These are phyloP conservation scores for Mormoops blainvillei DNA, from an alignment of 2,113 vertebrate species.

Conservation along the genomic window DNA sequence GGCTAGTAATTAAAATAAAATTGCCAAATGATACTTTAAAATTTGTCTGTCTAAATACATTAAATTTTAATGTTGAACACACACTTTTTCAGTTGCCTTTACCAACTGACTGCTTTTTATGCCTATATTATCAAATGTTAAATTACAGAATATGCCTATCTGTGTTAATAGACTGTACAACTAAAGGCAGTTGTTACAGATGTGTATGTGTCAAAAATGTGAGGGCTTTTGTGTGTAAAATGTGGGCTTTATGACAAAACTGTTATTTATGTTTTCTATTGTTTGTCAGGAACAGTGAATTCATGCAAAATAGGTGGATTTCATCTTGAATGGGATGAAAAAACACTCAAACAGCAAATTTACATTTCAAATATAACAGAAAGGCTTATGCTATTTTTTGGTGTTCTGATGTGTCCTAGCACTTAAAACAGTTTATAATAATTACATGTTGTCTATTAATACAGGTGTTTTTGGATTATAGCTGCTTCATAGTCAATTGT, in stretches of 20 bases:
- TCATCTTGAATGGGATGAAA: conserved; percentile 43
- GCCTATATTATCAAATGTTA: background rate
- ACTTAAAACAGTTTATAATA: conserved; percentile 61
- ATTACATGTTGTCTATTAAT: conserved; percentile 46
- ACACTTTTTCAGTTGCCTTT: conserved; percentile 38
- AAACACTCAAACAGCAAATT: conserved; percentile 48
- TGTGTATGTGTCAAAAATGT: background rate
- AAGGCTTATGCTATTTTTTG: conserved; percentile 34
- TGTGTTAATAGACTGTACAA: background rate
- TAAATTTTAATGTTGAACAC: background rate
- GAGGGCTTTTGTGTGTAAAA: background rate
- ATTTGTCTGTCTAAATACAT: conserved; percentile 21
- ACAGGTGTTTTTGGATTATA: conserved; percentile 45
- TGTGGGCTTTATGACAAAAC: background rate
- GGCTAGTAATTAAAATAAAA: conserved; percentile 45
- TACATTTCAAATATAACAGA: conserved; percentile 49
- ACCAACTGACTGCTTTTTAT: background rate
- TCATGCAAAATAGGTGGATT: conserved; percentile 2
- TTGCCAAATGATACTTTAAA: conserved; percentile 14
- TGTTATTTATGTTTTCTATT: conserved; percentile 28
- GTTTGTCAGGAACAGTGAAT: conserved; percentile 29
- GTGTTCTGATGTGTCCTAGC: conserved; percentile 17
- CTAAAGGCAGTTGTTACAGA: background rate
- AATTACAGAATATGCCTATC: background rate
- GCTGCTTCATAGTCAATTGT: conserved; percentile 21